Conservation (phyloP, 2,797 vertebrate species). For the Apogon talboti region DNA sequence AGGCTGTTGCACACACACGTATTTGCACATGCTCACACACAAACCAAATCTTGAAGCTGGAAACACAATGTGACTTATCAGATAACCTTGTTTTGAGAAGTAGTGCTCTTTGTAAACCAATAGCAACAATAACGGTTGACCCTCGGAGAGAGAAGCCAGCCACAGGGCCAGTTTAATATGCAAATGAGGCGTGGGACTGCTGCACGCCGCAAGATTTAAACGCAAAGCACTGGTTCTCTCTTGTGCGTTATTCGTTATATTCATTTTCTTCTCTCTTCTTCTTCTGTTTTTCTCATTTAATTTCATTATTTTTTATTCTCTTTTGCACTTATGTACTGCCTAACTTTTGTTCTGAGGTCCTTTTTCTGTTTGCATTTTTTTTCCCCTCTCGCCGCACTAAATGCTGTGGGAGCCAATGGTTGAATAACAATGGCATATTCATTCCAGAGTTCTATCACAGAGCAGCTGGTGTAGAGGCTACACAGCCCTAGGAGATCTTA, state of each 20-base stretch:
- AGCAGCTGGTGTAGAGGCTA: constrained; percentile 60
- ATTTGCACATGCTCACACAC: constrained; percentile 46
- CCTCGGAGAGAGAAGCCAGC: constrained; percentile 68
- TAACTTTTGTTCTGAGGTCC: constrained; percentile 24
- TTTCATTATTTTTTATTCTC: constrained; percentile 53
- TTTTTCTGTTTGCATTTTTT: constrained; percentile 44
- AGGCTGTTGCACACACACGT: constrained; percentile 41
- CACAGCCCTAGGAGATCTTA: constrained; percentile 53
- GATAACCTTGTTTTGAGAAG: constrained; percentile 72
- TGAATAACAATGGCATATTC: constrained; percentile 70
- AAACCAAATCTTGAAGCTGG: constrained; percentile 29
- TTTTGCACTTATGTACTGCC: constrained; percentile 19
- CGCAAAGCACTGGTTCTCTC: constrained; percentile 39
- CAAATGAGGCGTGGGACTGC: constrained; percentile 72
- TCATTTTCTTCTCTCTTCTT: constrained; percentile 22
- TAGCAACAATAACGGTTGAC: constrained; percentile 73
- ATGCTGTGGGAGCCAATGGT: constrained; percentile 69
- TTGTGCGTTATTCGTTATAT: constrained; percentile 41
- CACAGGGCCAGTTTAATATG: constrained; percentile 78
- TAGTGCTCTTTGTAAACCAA: constrained; percentile 69
- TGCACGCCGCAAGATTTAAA: constrained; percentile 64
- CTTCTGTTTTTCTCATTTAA: constrained; percentile 39
- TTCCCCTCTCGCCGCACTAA: constrained; percentile 43
- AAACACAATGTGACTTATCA: constrained; percentile 63
- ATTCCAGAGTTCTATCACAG: constrained; percentile 55